Conservation (phyloP, 1,140 invertebrate genomes). For the Conus betulinus region DNA sequence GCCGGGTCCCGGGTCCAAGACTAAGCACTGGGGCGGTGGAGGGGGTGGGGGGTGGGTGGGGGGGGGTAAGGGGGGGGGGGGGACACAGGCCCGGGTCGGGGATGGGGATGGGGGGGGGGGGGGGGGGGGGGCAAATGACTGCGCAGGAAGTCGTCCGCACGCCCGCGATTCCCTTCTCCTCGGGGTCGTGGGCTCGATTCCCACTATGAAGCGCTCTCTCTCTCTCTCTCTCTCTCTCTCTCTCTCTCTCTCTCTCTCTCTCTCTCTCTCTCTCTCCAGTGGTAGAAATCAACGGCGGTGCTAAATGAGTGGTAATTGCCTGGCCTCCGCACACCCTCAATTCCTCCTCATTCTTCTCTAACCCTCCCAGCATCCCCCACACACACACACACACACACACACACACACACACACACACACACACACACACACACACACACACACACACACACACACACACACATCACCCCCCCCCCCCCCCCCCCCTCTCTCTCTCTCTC, state of each 20-base stretch:
- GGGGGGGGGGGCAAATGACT: neutral
- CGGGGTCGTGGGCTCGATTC: neutral
- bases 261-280: slow-evolving; percentile 13
- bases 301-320: no score
- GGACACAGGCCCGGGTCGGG: no score
- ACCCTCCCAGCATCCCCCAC: neutral
- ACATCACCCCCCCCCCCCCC: no score
- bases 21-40: no score
- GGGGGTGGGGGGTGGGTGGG: no score
- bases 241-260: neutral
- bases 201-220: neutral
- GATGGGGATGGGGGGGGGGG: neutral
- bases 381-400: no score
- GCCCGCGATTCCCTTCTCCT: neutral
- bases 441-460: no score
- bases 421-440: no score
- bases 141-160: slow-evolving; percentile 1
- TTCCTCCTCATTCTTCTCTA: no score
- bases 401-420: no score
- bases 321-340: neutral
- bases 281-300: no score
- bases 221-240: slow-evolving; percentile 17
- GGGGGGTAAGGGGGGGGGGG: neutral
- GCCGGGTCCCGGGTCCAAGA: neutral
- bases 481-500: neutral